Evolutionary conservation across 1,140 invertebrate genomes (phyloP), one percentile per base, ranked within the genome.

Genomic region (Drosophila serrata): DNA sequence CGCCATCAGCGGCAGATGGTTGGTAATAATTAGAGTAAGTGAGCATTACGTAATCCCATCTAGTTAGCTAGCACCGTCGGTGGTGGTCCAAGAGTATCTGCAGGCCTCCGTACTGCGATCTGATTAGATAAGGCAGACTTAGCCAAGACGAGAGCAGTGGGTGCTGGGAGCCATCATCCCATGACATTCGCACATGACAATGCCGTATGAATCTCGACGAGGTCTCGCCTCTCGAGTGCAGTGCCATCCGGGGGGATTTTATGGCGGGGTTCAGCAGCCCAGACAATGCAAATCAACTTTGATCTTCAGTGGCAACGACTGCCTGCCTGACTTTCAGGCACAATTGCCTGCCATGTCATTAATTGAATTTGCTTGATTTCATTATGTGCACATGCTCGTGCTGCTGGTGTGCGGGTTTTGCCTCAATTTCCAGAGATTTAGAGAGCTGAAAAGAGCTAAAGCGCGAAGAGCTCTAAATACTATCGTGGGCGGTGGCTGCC

Each of bases 321-420:
- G 49, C 13, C 46, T 17, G 57, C 55, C 51, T 27, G 49, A 42
- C 58, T 62, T 57, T 57, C 60, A 62, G 67, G 46, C 67, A 69
- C 62, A 82, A 79, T 69, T 73, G 69, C 62, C 60, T 29, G 61
- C 62, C 45, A 33, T 43, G 29, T 42, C 67, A 65, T 88, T 73
- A 88, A 87, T 84, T 80, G 72, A 87, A 87, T 87, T 69, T 67
- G 65, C 80, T 84, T 88, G 70, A 87, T 87, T 87, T 88, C 48
- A 87, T 87, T 67, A 79, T 73, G 75, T 27, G 51, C 43, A 56
- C 33, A 59, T 48, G 49, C 27, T 35, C 42, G 49, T 31, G 39
- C 40, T 31, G 29, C 37, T 49, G 24, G 17, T 43, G 46, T 73
- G 69, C 46, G 48, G 65, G 56, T 11, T 55, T 22, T 74, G 48